Conservation (phyloP, 2,797 vertebrate species). For the Hipposideros larvatus region DNA sequence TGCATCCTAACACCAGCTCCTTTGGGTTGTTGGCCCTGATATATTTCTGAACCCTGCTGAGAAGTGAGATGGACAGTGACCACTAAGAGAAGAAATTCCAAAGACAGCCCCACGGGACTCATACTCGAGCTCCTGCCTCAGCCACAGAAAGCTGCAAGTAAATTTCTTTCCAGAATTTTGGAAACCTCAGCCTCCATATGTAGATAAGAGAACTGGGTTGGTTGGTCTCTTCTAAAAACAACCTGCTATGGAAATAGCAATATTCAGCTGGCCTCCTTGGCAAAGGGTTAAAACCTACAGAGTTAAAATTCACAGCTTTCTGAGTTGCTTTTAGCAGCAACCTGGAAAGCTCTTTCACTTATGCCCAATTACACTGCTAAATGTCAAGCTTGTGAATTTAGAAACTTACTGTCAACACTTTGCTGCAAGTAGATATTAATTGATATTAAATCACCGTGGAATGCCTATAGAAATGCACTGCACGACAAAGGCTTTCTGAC, state of each 20-base stretch:
- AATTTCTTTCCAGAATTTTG: background rate
- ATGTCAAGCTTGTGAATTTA: constrained; percentile 78
- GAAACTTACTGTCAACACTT: constrained; percentile 82
- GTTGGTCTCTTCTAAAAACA: background rate
- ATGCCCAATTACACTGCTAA: constrained; percentile 78
- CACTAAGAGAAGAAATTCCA: background rate
- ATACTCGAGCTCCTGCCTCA: background rate
- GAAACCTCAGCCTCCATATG: background rate
- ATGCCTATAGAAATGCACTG: constrained; percentile 70
- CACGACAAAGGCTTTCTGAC: constrained; percentile 60
- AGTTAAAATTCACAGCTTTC: constrained; percentile 74
- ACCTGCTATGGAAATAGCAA: background rate
- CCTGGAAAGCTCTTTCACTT: constrained; percentile 75
- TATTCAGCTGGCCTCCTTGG: background rate
- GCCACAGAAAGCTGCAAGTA: background rate
- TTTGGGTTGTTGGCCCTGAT: background rate
- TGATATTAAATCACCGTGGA: constrained; percentile 77
- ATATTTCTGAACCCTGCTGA: background rate
- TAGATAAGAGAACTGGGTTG: background rate
- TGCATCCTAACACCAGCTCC: background rate
- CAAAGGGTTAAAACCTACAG: constrained; percentile 66
- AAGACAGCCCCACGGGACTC: background rate
- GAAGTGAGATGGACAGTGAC: background rate
- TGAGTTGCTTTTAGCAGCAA: constrained; percentile 78
- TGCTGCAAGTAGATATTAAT: constrained; percentile 84